Evolutionary conservation across 1,140 invertebrate species (phyloP), one percentile per base, ranked within the genome.

Genomic region (Maconellicoccus hirsutus): DNA sequence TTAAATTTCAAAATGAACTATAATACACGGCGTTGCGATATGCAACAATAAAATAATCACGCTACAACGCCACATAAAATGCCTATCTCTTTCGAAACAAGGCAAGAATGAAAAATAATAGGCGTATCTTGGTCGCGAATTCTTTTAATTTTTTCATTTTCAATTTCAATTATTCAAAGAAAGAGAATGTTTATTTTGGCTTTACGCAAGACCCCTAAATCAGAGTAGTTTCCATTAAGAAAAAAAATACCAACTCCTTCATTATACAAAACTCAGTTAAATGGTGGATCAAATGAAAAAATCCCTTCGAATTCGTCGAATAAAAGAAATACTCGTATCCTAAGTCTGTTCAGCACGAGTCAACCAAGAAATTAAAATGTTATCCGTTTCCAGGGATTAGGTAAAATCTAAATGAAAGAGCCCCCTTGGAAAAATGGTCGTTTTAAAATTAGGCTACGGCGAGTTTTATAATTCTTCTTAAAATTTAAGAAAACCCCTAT

Each of bases 381-480:
- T 52, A 52, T 52, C 42, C 42, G 42, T 52, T 52, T 52, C 42
- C 42, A 52, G 42, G 42, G 42, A 52, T 52, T 52, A 52, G 42
- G 42, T 52, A 52, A 52, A 52, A 52, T 52, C 42, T 52, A 52
- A 52, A 52, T 52, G 42, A 19, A 52, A 52, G 42, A 52, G 42
- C 42, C 42, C n/a, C 42, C n/a, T 14, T 16, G 42, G 42, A 52
- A 52, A 52, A 52, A 52, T 52, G 12, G 42, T 52, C 42, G 12
- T 52, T 52, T 52, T 52, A 52, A 52, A 52, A 52, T 52, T 52
- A 52, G 42, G 42, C 42, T 52, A 52, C 42, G 42, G 42, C n/a
- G 42, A 52, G n/a, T 52, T 52, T 52, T 52, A 52, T 52, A 52
- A 52, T 52, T 52, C 42, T 52, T 52, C 42, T 52, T 52, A 52